Evolutionary conservation across 1,140 invertebrate species (phyloP).

Genomic region (Melitaea cinxia): DNA sequence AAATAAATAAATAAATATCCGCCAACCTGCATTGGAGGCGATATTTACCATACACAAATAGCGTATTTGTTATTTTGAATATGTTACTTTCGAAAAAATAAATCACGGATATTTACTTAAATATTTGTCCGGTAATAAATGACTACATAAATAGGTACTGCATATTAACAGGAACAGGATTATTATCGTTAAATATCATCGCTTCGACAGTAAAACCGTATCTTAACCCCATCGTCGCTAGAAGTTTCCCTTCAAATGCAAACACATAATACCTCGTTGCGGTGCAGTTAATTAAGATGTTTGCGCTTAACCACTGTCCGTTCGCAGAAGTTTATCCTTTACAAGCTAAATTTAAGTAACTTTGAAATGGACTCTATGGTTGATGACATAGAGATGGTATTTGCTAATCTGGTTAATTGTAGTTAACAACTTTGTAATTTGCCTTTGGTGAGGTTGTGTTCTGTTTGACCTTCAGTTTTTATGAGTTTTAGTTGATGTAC

Average conservation of each 20-base stretch:
- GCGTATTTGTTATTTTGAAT: too few relatives aligned
- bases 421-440: slow-evolving; percentile 20
- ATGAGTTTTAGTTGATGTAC: background rate
- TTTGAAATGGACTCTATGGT: background rate
- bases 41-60: too few relatives aligned
- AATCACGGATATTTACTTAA: too few relatives aligned
- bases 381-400: background rate
- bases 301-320: slow-evolving; percentile 22
- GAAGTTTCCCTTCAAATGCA: slow-evolving; percentile 1
- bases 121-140: too few relatives aligned
- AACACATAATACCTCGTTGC: slow-evolving; percentile 24
- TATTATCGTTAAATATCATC: background rate
- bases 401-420: background rate
- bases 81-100: too few relatives aligned
- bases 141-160: too few relatives aligned
- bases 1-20: too few relatives aligned
- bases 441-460: slow-evolving; percentile 11
- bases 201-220: background rate
- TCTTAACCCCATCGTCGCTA: background rate
- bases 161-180: too few relatives aligned
- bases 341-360: background rate
- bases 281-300: slow-evolving; percentile 40
- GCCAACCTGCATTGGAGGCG: too few relatives aligned
- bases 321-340: slow-evolving; percentile 8
- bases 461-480: slow-evolving; percentile 6